phyloP scores from a whole-genome alignment of 1,140 invertebrate genomes.

The Musca domestica region DNA sequence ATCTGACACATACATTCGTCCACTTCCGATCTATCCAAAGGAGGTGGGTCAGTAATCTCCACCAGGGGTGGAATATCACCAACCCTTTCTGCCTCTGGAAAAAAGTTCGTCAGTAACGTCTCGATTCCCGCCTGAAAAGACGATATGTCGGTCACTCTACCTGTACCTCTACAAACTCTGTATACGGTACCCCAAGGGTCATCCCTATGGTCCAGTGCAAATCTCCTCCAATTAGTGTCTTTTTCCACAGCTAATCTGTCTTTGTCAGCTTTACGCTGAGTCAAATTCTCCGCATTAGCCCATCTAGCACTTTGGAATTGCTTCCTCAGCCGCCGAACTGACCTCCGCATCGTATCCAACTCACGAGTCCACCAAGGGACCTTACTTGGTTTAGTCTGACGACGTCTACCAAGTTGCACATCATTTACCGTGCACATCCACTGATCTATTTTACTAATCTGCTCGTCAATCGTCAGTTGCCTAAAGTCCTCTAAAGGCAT shows the following conservation, averaged over 20 bases:
- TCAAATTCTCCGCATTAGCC: neutral
- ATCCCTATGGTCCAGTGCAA: neutral
- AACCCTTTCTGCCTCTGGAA: neutral
- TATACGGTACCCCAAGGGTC: conserved; percentile 16
- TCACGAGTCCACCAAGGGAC: neutral
- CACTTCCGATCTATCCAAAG: neutral
- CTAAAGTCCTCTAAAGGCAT: neutral
- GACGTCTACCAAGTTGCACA: neutral
- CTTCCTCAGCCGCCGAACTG: neutral
- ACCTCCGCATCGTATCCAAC: neutral
- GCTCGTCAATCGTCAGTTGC: neutral
- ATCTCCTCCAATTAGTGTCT: neutral
- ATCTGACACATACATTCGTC: neutral
- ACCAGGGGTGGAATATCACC: neutral
- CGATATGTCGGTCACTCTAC: neutral
- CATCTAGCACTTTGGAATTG: neutral
- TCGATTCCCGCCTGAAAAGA: too few species aligned
- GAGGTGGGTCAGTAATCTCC: neutral
- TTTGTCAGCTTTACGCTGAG: neutral
- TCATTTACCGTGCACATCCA: neutral
- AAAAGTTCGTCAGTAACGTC: neutral
- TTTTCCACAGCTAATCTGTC: neutral
- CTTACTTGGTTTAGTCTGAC: neutral
- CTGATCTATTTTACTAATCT: neutral
- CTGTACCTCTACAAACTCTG: neutral